These are phyloP conservation scores for Rhinopomastus cyanomelas DNA, from an alignment of 2,113 vertebrate genomes.

Conservation along the genomic window DNA sequence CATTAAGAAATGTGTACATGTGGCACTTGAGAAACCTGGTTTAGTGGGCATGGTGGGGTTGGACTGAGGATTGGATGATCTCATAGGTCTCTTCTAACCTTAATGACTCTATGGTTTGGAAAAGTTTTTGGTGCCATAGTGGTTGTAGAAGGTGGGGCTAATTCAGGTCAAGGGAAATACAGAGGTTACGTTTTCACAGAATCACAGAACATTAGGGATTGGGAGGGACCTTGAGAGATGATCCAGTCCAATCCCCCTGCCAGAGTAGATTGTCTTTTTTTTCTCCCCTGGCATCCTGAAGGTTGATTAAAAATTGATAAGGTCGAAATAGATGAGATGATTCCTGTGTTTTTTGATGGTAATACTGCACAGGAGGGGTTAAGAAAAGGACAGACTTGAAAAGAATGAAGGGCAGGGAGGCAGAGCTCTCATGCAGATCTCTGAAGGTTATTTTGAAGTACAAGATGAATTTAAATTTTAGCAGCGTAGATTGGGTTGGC, in stretches of 20 bases:
- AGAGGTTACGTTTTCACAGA: neutral
- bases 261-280: too few relatives aligned
- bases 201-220: too few relatives aligned
- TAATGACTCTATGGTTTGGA: too few relatives aligned
- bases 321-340: neutral
- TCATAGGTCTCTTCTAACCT: too few relatives aligned
- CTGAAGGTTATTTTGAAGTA: neutral
- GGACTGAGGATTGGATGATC: too few relatives aligned
- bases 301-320: neutral
- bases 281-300: neutral
- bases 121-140: too few relatives aligned
- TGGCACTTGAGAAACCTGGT: too few relatives aligned
- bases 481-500: neutral
- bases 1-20: too few relatives aligned
- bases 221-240: too few relatives aligned
- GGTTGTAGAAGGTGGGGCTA: neutral
- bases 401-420: neutral
- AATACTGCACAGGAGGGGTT: neutral
- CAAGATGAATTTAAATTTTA: neutral
- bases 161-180: rapidly evolving
- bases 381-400: neutral
- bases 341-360: neutral
- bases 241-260: too few relatives aligned
- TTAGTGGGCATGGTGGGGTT: too few relatives aligned
- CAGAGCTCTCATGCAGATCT: neutral